Evolutionary conservation across 2,797 vertebrate genomes (phyloP), one percentile per base, ranked within the genome.

Genomic region (Phataginus tetradactyla): DNA sequence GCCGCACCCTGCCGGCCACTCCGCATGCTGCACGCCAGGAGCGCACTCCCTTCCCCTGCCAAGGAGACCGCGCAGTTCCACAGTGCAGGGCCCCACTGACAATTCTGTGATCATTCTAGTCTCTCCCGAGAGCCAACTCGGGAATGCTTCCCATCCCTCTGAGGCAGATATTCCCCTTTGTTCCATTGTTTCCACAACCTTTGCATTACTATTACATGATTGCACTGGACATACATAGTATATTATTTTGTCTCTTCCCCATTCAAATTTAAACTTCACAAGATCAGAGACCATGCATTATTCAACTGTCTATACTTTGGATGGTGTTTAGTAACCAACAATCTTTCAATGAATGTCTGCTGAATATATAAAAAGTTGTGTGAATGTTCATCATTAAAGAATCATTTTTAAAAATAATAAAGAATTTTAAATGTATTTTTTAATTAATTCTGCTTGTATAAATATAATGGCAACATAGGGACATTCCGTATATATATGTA

Each of bases 211-310:
- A 29, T 29, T 27, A 78, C 7, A 90, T 68, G n/a, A 95, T 71
- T 80, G 34, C 49, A 39, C 0, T n/a, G 23, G 91, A 88, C n/a
- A 29, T 61, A 86, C 79, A 83, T 64, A 86, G 20, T 45, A 42
- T n/a, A 85, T 85, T 34, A 45, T 17, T 51, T 42, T 74, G 42
- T 71, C 71, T 95, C 63, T 21, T 89, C 57, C 53, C 57, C 57
- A 45, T 49, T 74, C 11, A 27, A 78, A 93, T 25, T 72, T 87
- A 96, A 94, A 59, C 53, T 53, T 86, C 55, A 59, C 89, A 88
- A 96, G 64, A 69, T 91, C 86, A 86, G n/a, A 39, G 18, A 79
- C 49, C 45, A 71, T 49, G 27, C 90, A 93, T 89, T 81, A 86
- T 55, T 90, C 72, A 68, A 51, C 39, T 39, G 32, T 92, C 81